phyloP scores from a whole-genome alignment of 2,888 invertebrate species.

The Pseudococcus viburni region DNA sequence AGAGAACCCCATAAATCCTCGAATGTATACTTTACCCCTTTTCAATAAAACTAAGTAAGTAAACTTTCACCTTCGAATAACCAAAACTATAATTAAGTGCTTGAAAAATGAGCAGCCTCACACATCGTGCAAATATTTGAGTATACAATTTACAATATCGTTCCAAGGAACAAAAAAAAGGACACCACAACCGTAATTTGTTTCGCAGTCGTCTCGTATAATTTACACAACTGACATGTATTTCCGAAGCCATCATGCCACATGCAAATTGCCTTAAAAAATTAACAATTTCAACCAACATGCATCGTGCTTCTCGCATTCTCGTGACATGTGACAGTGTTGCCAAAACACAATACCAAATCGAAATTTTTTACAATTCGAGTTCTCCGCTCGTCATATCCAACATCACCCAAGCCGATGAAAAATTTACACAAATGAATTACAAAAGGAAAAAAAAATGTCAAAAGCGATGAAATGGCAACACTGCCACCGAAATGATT shows the following conservation, averaged over 20 bases:
- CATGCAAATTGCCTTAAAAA: slow-evolving; percentile 39
- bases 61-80: not conserved
- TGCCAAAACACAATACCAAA: not conserved
- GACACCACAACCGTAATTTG: slow-evolving; percentile 4
- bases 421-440: not conserved
- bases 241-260: slow-evolving; percentile 41
- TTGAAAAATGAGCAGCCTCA: not conserved
- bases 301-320: slow-evolving; percentile 40
- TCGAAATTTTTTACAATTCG: too few relatives aligned
- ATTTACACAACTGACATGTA: not conserved
- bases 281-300: slow-evolving; percentile 25
- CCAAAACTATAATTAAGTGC: not conserved
- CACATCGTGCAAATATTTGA: not conserved
- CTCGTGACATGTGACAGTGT: not conserved
- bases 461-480: slow-evolving; percentile 14
- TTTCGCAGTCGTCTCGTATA: not conserved
- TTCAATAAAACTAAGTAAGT: not conserved
- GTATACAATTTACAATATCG: not conserved
- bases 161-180: not conserved
- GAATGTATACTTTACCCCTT: not conserved
- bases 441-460: not conserved
- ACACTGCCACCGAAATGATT: slow-evolving; percentile 47
- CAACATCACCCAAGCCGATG: not conserved
- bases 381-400: too few relatives aligned
- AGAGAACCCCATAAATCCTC: too few relatives aligned